A percentile compares a stretch with the other conserved stretches of the same genome.
Conservation (phyloP, 37 sponge, comb jelly and placozoan genomes). For the Tethya wilhelma region DNA sequence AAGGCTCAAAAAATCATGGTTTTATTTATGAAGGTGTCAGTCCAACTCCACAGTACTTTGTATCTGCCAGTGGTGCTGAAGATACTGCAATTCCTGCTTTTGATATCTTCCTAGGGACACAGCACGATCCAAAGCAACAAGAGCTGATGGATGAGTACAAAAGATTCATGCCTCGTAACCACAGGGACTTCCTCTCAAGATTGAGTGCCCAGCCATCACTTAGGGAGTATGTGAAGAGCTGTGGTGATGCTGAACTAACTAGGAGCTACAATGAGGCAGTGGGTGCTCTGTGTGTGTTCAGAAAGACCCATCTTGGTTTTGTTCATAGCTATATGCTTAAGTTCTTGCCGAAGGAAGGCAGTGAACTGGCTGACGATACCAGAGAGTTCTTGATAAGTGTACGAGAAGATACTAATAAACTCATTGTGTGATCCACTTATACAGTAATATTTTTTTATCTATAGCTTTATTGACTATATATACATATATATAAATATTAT, state of each 20-base stretch:
- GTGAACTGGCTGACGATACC: too few species aligned
- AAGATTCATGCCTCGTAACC: slow-evolving; percentile 63
- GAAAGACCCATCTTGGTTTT: slow-evolving; percentile 64
- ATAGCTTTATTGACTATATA: too few species aligned
- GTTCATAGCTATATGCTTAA: too few species aligned
- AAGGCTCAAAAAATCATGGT: slow-evolving; percentile 66
- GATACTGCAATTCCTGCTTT: slow-evolving; percentile 49
- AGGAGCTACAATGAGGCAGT: slow-evolving; percentile 40
- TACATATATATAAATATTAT: too few species aligned
- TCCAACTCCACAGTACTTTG: slow-evolving; percentile 34
- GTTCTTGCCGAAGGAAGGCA: too few species aligned
- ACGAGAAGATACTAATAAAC: too few species aligned
- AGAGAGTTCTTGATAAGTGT: too few species aligned
- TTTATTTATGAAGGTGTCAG: slow-evolving; percentile 71
- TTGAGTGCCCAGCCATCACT: slow-evolving; percentile 43
- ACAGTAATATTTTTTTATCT: too few species aligned
- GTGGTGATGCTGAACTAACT: slow-evolving; percentile 7
- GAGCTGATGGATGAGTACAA: slow-evolving; percentile 39
- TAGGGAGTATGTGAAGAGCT: slow-evolving; percentile 37
- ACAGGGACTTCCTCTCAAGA: slow-evolving; percentile 53
- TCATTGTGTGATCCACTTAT: too few species aligned
- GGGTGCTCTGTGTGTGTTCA: slow-evolving; percentile 41
- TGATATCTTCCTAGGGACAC: slow-evolving; percentile 56
- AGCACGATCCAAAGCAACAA: slow-evolving; percentile 9
- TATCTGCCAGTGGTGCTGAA: slow-evolving; percentile 75